Conservation (phyloP, 2,113 vertebrate species). For the Arvicanthis niloticus region DNA sequence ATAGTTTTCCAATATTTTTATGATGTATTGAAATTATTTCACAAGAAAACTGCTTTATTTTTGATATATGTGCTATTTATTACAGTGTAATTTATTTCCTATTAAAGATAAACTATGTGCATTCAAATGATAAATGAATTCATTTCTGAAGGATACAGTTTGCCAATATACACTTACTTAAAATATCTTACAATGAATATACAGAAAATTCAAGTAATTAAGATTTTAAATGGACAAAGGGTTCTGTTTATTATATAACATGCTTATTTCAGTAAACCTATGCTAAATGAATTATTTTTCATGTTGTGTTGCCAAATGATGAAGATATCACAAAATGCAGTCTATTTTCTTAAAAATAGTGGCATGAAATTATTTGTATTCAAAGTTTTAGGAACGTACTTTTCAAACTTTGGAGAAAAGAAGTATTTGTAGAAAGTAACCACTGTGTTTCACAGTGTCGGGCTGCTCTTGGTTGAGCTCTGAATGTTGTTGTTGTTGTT, state of each 20-base stretch:
- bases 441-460: background rate
- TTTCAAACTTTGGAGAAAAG: conserved; percentile 1
- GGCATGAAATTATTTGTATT: background rate
- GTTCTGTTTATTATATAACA: background rate
- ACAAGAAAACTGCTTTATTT: background rate
- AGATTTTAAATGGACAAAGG: conserved; percentile 18
- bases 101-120: background rate
- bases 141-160: background rate
- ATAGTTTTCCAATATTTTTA: conserved; percentile 1
- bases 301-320: background rate
- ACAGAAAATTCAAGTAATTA: background rate
- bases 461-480: background rate
- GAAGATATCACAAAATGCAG: background rate
- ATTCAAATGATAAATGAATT: conserved; percentile 50
- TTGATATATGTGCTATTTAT: conserved; percentile 9
- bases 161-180: conserved; percentile 15
- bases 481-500: background rate
- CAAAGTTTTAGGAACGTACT: background rate
- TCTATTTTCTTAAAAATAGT: background rate
- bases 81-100: conserved; percentile 11
- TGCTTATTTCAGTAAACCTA: background rate
- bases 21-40: conserved; percentile 14
- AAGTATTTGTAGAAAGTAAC: background rate
- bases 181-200: background rate
- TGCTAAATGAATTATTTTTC: background rate